Conservation (phyloP, 1,140 invertebrate genomes). For the Macrostomum lignano region DNA sequence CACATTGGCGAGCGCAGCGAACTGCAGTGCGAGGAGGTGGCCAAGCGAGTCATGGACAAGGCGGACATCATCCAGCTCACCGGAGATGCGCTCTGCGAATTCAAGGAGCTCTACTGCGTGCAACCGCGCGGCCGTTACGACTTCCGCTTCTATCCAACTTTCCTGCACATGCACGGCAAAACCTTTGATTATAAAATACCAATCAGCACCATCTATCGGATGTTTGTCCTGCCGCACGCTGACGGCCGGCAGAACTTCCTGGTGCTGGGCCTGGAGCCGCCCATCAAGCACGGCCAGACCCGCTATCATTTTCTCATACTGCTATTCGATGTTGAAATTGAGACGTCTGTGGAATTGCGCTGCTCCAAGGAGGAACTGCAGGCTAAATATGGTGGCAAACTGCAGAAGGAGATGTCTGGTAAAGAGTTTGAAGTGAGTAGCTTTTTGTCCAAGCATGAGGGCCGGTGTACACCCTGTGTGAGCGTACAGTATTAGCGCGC, state of each 20-base stretch:
- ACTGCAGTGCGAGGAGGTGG: constrained; percentile 40
- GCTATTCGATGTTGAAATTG: constrained; percentile 60
- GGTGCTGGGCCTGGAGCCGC: constrained; percentile 74
- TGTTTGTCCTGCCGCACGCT: constrained; percentile 83
- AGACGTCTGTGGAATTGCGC: constrained; percentile 63
- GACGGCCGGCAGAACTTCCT: constrained; percentile 93
- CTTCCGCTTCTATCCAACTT: constrained; percentile 84
- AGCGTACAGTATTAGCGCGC: no score
- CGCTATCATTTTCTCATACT: constrained; percentile 63
- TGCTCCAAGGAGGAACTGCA: constrained; percentile 66
- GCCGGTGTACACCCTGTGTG: constrained; percentile 44
- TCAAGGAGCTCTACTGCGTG: constrained; percentile 79
- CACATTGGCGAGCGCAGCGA: constrained; percentile 55
- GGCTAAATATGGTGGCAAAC: constrained; percentile 70
- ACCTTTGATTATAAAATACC: constrained; percentile 99
- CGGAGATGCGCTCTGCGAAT: constrained; percentile 83
- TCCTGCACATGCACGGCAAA: constrained; percentile 95
- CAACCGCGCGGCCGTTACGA: constrained; percentile 97
- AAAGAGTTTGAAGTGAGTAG: constrained; percentile 56
- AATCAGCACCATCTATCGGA: constrained; percentile 62
- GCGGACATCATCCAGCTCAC: constrained; percentile 86
- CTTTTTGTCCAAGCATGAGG: constrained; percentile 71
- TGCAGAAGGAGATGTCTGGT: constrained; percentile 62
- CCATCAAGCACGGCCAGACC: constrained; percentile 96
- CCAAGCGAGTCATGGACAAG: constrained; percentile 67